phyloP scores from a whole-genome alignment of 2,113 vertebrate species.

The Cebus imitator region DNA sequence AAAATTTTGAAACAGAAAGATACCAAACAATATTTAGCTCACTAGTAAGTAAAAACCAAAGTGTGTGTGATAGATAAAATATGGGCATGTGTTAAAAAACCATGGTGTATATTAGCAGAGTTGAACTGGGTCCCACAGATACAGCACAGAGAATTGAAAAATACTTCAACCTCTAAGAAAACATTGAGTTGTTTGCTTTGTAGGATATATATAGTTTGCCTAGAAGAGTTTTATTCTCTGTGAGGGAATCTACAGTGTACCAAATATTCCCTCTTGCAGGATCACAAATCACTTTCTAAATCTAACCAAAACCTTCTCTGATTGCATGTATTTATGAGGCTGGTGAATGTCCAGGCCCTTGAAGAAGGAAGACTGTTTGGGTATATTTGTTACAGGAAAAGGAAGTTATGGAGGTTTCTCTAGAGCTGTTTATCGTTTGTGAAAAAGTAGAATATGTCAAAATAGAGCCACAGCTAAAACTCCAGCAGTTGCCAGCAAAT shows the following conservation, averaged over 20 bases:
- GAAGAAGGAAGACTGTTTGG: constrained; percentile 43
- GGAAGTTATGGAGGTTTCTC: constrained; percentile 28
- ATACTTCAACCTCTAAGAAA: constrained; percentile 66
- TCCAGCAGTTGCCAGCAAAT: constrained; percentile 74
- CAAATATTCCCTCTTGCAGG: constrained; percentile 54
- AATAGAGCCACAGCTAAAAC: constrained; percentile 75
- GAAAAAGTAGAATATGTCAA: constrained; percentile 41
- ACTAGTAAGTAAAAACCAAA: constrained; percentile 35
- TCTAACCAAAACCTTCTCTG: constrained; percentile 66
- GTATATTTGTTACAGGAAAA: constrained; percentile 79
- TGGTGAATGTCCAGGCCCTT: constrained; percentile 62
- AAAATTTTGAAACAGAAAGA: background rate
- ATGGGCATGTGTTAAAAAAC: constrained; percentile 31
- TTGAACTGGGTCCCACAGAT: background rate
- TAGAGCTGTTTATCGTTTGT: background rate
- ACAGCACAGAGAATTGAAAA: constrained; percentile 53
- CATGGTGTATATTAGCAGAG: background rate
- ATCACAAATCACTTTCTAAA: constrained; percentile 68
- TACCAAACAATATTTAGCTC: constrained; percentile 4
- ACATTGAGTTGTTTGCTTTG: constrained; percentile 56
- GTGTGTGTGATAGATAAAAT: constrained; percentile 39
- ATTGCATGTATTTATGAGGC: constrained; percentile 67
- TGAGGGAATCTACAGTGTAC: background rate
- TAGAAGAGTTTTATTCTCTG: constrained; percentile 12
- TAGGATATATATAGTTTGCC: constrained; percentile 56